Evolutionary conservation across 2,113 vertebrate species (phyloP).

Genomic region (Alosa alosa): DNA sequence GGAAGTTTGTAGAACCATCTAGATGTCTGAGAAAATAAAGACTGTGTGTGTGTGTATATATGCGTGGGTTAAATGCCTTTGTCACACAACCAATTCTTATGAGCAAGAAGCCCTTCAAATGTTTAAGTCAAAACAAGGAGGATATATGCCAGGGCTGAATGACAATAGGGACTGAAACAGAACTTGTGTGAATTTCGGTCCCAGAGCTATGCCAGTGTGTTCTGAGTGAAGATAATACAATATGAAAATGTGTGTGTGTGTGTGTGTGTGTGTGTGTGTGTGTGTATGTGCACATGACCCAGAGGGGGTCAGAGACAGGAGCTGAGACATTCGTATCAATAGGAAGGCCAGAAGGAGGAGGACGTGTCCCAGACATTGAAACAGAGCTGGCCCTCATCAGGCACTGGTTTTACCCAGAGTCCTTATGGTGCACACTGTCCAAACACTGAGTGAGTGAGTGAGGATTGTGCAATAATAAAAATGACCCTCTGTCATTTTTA

Average conservation of each 20-base stretch:
- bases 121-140: background rate
- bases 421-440: background rate
- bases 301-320: background rate
- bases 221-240: background rate
- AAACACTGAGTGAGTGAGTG: background rate
- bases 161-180: background rate
- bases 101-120: background rate
- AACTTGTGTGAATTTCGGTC: background rate
- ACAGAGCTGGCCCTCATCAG: background rate
- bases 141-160: background rate
- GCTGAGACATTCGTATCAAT: background rate
- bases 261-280: background rate
- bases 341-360: background rate
- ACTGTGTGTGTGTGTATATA: background rate
- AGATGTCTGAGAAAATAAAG: background rate
- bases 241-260: background rate
- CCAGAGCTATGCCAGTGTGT: background rate
- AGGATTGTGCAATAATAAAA: background rate
- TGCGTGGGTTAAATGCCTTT: background rate
- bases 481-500: background rate
- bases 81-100: background rate
- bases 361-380: background rate
- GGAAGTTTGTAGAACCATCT: background rate
- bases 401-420: background rate
- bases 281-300: background rate